Conservation (phyloP, 2,888 invertebrate genomes). For the Nomada lathburiana region DNA sequence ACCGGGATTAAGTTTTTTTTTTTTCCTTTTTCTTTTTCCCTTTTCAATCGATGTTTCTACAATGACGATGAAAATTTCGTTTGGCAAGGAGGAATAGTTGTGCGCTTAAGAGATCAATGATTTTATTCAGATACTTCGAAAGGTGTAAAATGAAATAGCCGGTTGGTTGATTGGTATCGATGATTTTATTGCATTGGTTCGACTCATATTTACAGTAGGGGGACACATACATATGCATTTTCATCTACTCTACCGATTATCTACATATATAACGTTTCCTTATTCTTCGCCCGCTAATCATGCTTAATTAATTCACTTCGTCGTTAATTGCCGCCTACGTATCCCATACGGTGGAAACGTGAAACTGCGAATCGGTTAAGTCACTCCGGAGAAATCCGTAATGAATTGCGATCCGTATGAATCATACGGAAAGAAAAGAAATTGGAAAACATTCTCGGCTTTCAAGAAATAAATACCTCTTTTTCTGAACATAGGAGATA, state of each 20-base stretch:
- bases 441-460: background rate
- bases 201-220: conserved; percentile 82
- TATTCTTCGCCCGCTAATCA: conserved; percentile 58
- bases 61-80: background rate
- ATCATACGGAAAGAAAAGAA: background rate
- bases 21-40: background rate
- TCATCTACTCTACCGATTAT: conserved; percentile 80
- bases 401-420: background rate
- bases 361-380: conserved; percentile 31
- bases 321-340: conserved; percentile 62
- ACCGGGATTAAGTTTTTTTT: conserved; percentile 19
- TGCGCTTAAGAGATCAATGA: background rate
- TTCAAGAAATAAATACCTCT: background rate
- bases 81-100: background rate
- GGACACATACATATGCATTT: conserved; percentile 82
- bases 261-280: conserved; percentile 80
- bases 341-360: conserved; percentile 53
- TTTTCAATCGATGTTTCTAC: conserved; percentile 29
- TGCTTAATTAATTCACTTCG: conserved; percentile 66
- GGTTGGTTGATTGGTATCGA: conserved; percentile 61
- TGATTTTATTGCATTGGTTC: conserved; percentile 83
- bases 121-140: background rate
- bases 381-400: conserved; percentile 3
- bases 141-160: background rate
- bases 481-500: too few species aligned